These are phyloP conservation scores for Tetrao urogallus DNA, from an alignment of 2,113 vertebrate genomes.

Conservation along the genomic window DNA sequence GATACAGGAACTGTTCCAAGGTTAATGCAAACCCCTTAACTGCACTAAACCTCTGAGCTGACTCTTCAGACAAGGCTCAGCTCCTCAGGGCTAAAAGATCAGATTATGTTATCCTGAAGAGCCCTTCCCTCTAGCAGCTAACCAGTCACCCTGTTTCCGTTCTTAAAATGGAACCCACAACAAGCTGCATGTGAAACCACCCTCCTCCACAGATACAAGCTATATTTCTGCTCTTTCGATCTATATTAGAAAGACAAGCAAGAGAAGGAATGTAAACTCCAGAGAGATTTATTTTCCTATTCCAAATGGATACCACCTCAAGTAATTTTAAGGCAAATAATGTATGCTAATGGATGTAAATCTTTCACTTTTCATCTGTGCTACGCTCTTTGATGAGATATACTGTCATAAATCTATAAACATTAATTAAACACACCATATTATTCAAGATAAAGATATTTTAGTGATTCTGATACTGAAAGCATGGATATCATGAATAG, in stretches of 20 bases:
- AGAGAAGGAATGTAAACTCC: not conserved
- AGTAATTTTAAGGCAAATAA: conserved; percentile 39
- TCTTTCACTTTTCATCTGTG: not conserved
- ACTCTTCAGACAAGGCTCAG: not conserved
- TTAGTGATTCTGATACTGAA: not conserved
- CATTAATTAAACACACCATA: not conserved
- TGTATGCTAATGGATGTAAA: conserved; percentile 6
- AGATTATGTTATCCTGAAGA: not conserved
- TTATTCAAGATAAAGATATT: not conserved
- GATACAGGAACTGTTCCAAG: not conserved
- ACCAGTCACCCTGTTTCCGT: not conserved
- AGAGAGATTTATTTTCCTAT: conserved; percentile 17
- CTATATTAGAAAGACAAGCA: not conserved
- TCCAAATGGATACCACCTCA: not conserved
- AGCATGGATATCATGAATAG: not conserved
- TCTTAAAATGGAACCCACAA: not conserved
- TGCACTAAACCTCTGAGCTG: not conserved
- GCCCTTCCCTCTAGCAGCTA: not conserved
- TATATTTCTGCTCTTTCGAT: not conserved
- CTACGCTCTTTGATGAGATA: not conserved
- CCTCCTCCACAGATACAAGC: not conserved
- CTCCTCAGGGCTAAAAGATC: not conserved
- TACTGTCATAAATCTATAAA: not conserved
- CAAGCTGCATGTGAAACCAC: not conserved
- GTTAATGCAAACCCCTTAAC: not conserved